Evolutionary conservation across 2,113 vertebrate species (phyloP), one percentile per base, ranked within the genome.

Genomic region (Rhinichthys klamathensis): DNA sequence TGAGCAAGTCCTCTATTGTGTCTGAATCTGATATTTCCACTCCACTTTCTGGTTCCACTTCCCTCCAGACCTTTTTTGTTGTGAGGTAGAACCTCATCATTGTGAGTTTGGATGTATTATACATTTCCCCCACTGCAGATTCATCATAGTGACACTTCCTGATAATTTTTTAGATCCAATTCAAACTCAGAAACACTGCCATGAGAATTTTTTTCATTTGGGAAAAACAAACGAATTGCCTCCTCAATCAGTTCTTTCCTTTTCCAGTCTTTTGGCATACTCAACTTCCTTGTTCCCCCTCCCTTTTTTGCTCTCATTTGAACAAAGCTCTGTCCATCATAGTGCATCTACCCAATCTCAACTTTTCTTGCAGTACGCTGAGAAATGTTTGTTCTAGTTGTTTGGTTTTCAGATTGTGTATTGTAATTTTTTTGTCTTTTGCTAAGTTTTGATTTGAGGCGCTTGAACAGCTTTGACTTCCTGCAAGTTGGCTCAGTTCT

Each of bases 221-320:
- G 49, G 27, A 32, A 76, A 54, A 76, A 76, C 13, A 54, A 54
- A 30, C 4, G 3, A 76, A 56, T 76, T 56, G 49, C 74, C 25
- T 76, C 46, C 8, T 76, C 74, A 0, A 54, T 76, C 74, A 76
- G 74, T 51, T 75, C 44, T 75, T 51, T 27, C 15, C 32, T 75
- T 75, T 51, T 75, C 73, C 73, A 76, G 25, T 75, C 46, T 51
- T 44, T 75, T 51, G 73, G 73, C n/a, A 76, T 46, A 76, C 11
- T 76, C 73, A 76, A 2, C 46, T 76, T 75, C 25, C 73, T 51
- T 46, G 25, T 75, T 51, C 73, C 73, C 5, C 46, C 46, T 76
- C 44, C 23, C n/a, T 51, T 51, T 51, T 51, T 75, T 13, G 25
- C 41, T 51, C 73, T 49, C 44, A 54, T 76, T 76, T 76, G 73